These are phyloP conservation scores for Cepphus grylle DNA, from an alignment of 2,113 vertebrate species.

Conservation along the genomic window DNA sequence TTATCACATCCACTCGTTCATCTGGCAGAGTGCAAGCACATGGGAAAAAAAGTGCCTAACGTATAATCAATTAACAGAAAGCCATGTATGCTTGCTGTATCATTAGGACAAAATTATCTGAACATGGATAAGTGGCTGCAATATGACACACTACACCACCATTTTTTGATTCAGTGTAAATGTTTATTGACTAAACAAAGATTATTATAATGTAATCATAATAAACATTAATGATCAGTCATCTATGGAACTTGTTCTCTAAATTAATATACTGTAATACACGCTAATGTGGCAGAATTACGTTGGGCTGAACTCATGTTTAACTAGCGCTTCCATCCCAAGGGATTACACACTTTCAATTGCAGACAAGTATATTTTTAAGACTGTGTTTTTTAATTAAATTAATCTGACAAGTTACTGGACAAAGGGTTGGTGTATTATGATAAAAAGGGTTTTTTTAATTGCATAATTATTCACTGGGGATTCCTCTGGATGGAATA, in stretches of 20 bases:
- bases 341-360: slow-evolving; percentile 4
- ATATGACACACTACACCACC: background rate
- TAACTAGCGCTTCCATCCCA: background rate
- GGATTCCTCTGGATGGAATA: slow-evolving; percentile 31
- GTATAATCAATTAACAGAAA: background rate
- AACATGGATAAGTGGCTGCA: background rate
- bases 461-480: slow-evolving; percentile 31
- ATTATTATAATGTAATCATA: slow-evolving; percentile 9
- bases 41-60: background rate
- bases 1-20: background rate
- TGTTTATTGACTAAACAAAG: slow-evolving; percentile 35
- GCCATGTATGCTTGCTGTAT: background rate
- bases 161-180: background rate
- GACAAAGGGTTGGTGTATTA: slow-evolving; percentile 27
- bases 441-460: background rate
- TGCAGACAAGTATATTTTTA: slow-evolving; percentile 27
- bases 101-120: background rate
- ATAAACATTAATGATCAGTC: slow-evolving; percentile 40
- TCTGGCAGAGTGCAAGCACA: background rate
- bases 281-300: slow-evolving; percentile 29
- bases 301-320: slow-evolving; percentile 3
- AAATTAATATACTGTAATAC: slow-evolving; percentile 28
- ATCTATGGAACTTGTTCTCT: slow-evolving; percentile 13
- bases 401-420: slow-evolving; percentile 56
- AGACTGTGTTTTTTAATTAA: slow-evolving; percentile 50